phyloP scores from a whole-genome alignment of 2,797 vertebrate genomes.

The Pangasius krempfi region DNA sequence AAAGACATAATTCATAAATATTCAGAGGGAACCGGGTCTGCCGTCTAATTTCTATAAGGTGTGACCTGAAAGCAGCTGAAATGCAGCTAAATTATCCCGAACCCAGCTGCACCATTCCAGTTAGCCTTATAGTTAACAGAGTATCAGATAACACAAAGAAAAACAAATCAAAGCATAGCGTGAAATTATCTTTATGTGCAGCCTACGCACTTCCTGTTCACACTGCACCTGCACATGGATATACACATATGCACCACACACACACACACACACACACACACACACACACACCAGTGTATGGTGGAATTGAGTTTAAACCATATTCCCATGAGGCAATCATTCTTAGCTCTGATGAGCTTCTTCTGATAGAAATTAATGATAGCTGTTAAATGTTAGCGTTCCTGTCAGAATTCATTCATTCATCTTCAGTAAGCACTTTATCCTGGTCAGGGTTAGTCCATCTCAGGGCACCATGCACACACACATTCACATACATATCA shows the following conservation, averaged over 20 bases:
- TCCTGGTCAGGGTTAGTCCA: not conserved
- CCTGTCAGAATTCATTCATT: not conserved
- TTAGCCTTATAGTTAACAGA: conserved; percentile 23
- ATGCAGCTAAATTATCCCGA: conserved; percentile 31
- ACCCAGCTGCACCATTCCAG: conserved; percentile 55
- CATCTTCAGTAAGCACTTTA: not conserved
- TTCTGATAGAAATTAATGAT: conserved; percentile 25
- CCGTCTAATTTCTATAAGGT: not conserved
- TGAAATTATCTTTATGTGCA: conserved; percentile 63
- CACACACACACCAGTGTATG: not conserved
- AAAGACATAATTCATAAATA: not conserved
- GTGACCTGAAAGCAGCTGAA: conserved; percentile 21
- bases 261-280: not conserved
- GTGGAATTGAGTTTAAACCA: conserved; percentile 1
- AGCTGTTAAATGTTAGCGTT: conserved; percentile 12
- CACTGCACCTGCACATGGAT: conserved; percentile 19
- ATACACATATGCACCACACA: conserved; percentile 20
- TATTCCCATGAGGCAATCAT: conserved; percentile 17
- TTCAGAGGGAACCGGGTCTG: not conserved
- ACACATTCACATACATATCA: not conserved
- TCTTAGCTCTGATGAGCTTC: conserved; percentile 23
- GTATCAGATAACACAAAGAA: conserved; percentile 66
- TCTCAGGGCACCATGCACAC: not conserved
- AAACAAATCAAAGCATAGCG: conserved; percentile 71
- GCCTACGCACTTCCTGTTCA: conserved; percentile 22